These are phyloP conservation scores for Nephrotoma appendiculata DNA, from an alignment of 2,888 invertebrate genomes.

Conservation along the genomic window DNA sequence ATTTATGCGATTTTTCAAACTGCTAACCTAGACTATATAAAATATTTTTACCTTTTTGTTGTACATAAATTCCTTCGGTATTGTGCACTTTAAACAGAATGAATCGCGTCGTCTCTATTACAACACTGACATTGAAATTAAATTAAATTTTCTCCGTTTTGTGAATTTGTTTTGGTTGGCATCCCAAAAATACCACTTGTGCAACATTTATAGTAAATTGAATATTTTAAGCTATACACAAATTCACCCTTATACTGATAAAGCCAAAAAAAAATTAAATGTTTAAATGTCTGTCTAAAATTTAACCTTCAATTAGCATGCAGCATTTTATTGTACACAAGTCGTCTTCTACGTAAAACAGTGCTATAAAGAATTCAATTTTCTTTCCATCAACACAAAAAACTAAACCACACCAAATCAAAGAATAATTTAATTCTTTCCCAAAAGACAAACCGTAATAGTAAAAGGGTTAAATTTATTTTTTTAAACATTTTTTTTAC, in stretches of 20 bases:
- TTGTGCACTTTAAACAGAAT: not conserved
- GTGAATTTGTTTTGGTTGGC: not conserved
- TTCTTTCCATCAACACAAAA: not conserved
- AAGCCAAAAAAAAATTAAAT: not conserved
- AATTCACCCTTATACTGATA: not conserved
- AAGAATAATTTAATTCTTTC: not conserved
- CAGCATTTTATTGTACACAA: not conserved
- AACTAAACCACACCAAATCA: not conserved
- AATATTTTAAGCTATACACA: not conserved
- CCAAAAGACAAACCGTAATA: not conserved
- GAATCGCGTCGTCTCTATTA: not conserved
- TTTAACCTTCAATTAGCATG: not conserved
- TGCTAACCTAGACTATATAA: not conserved
- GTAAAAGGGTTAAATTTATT: not conserved
- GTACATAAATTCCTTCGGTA: not conserved
- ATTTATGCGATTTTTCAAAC: not conserved
- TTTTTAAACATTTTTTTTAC: not conserved
- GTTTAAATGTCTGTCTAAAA: not conserved
- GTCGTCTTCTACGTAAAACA: not conserved
- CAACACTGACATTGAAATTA: not conserved
- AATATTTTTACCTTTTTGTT: not conserved
- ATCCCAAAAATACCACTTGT: not conserved
- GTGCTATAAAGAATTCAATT: not conserved
- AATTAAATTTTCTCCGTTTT: not conserved
- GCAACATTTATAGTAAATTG: not conserved